Evolutionary conservation across 2,797 vertebrate genomes (phyloP).

Genomic region (Eupleurogrammus muticus): DNA sequence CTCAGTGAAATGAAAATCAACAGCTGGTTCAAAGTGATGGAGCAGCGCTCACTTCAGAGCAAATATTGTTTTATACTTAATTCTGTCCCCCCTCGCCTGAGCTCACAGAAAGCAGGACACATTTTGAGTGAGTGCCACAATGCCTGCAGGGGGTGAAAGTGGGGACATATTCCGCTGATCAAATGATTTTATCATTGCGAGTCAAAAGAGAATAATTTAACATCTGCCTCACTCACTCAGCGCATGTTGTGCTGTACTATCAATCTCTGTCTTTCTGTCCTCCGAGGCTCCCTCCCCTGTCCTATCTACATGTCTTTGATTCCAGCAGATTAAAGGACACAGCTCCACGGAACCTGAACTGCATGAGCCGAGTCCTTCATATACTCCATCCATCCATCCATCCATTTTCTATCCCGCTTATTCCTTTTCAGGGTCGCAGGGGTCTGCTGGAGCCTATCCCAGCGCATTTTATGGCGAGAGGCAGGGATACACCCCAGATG

Average conservation of each 20-base stretch:
- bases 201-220: slow-evolving; percentile 74
- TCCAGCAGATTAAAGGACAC: slow-evolving; percentile 47
- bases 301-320: slow-evolving; percentile 50
- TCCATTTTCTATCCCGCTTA: no score
- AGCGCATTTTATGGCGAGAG: no score
- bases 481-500: no score
- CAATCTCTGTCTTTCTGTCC: slow-evolving; percentile 32
- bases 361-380: slow-evolving; percentile 29
- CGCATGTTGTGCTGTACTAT: slow-evolving; percentile 13
- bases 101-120: slow-evolving; percentile 19
- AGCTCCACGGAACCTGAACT: slow-evolving; percentile 51
- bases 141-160: slow-evolving; percentile 14
- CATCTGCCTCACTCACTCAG: slow-evolving; percentile 34
- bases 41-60: slow-evolving; percentile 33
- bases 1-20: slow-evolving; percentile 15
- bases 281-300: slow-evolving; percentile 18
- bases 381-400: no score
- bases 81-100: slow-evolving; percentile 16
- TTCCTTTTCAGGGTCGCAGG: no score
- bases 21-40: slow-evolving; percentile 22
- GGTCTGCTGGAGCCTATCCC: no score
- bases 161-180: slow-evolving; percentile 55
- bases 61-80: slow-evolving; percentile 60
- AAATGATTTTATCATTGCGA: slow-evolving; percentile 59
- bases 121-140: slow-evolving; percentile 25